Conservation (phyloP, 2,888 invertebrate species). For the Epistrophella euchroma region DNA sequence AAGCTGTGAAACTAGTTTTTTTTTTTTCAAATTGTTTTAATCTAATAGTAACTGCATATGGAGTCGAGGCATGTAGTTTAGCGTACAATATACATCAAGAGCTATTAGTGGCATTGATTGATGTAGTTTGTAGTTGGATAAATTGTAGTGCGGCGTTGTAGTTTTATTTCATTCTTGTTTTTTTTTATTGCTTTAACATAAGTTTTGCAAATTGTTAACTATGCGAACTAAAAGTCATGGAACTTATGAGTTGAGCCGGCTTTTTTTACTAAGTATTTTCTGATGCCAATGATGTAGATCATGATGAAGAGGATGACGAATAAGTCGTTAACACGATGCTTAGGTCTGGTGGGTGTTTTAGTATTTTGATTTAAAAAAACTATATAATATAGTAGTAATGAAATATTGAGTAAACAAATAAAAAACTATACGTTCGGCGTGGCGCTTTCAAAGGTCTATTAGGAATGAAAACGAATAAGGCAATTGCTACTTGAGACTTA, state of each 20-base stretch:
- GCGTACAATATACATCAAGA: neutral
- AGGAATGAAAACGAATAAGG: neutral
- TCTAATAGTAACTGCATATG: conserved; percentile 13
- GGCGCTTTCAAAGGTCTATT: conserved; percentile 15
- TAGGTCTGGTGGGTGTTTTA: conserved; percentile 22
- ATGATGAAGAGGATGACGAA: conserved; percentile 19
- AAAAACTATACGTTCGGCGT: neutral
- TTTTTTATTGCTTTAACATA: conserved; percentile 35
- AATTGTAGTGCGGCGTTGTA: neutral
- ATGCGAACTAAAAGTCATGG: conserved; percentile 53
- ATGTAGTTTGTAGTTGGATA: conserved; percentile 9
- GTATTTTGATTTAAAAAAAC: neutral
- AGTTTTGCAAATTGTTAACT: conserved; percentile 13
- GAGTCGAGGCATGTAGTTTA: neutral
- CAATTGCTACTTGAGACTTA: neutral
- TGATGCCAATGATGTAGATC: conserved; percentile 36
- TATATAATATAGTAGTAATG: neutral
- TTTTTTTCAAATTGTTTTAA: conserved; percentile 31
- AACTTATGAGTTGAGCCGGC: conserved; percentile 57
- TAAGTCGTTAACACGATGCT: conserved; percentile 30
- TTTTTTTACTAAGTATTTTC: conserved; percentile 7
- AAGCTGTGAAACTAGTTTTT: conserved; percentile 27
- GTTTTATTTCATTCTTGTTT: neutral
- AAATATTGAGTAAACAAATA: conserved; percentile 18
- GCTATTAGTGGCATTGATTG: conserved; percentile 7